Percentiles rank a stretch among this genome's conserved stretches.
Conservation (phyloP, 2,888 invertebrate species). For the Lacanobia oleracea region DNA sequence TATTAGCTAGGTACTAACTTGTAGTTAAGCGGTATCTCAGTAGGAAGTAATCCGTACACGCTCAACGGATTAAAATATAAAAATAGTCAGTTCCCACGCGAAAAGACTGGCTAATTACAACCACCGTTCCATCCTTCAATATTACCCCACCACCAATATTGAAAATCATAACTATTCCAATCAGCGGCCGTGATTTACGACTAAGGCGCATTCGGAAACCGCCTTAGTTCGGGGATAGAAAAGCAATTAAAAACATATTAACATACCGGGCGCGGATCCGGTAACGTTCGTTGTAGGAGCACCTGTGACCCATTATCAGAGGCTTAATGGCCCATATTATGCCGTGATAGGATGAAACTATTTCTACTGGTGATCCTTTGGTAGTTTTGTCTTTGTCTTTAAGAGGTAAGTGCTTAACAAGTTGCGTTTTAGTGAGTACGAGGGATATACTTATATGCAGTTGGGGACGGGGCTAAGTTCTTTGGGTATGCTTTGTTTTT, state of each 20-base stretch:
- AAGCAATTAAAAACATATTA: constrained; percentile 87
- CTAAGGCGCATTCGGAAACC: constrained; percentile 63
- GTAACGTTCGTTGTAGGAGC: constrained; percentile 45
- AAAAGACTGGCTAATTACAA: constrained; percentile 2
- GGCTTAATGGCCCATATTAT: constrained; percentile 75
- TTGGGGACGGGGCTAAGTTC: constrained; percentile 1
- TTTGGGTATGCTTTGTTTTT: not conserved
- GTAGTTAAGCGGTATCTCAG: too few species aligned
- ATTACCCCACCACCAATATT: constrained; percentile 2
- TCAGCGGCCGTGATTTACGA: constrained; percentile 48
- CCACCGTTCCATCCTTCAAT: not conserved
- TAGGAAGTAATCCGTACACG: not conserved
- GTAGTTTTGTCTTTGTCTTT: constrained; percentile 43
- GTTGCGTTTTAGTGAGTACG: constrained; percentile 43
- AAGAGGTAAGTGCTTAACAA: constrained; percentile 40
- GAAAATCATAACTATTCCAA: constrained; percentile 39
- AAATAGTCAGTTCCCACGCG: not conserved
- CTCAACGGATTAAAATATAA: not conserved
- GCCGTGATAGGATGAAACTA: constrained; percentile 70
- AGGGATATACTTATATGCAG: not conserved
- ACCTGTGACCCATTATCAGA: constrained; percentile 77
- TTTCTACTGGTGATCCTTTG: constrained; percentile 51
- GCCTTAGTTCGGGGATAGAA: constrained; percentile 77
- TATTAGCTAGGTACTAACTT: too few species aligned
- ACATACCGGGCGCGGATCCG: constrained; percentile 74